Percentiles rank a stretch among this genome's conserved stretches.
Evolutionary conservation across 2,797 vertebrate genomes (phyloP).

Genomic region (Pterois miles): DNA sequence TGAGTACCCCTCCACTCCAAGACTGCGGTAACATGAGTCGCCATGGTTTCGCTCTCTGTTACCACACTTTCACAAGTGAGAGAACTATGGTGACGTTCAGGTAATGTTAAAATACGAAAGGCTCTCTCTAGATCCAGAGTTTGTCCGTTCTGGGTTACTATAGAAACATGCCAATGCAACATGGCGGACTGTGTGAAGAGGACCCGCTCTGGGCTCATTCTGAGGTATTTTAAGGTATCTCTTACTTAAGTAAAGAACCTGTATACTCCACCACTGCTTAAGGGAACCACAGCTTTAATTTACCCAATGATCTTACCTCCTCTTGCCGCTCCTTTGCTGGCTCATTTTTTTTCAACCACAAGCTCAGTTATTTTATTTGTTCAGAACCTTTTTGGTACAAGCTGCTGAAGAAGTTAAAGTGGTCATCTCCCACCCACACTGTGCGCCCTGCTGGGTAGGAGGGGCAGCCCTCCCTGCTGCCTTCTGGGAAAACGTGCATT

Average conservation of each 20-base stretch:
- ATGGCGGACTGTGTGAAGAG: background rate
- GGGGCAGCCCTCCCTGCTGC: background rate
- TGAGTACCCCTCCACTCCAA: background rate
- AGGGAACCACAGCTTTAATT: background rate
- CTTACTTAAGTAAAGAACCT: background rate
- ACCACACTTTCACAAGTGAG: fast-evolving
- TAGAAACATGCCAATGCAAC: background rate
- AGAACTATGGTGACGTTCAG: no score
- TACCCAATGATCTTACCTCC: background rate
- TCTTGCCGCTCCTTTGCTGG: background rate
- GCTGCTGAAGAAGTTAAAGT: background rate
- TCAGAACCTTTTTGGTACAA: background rate
- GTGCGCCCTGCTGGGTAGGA: background rate
- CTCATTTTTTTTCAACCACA: background rate
- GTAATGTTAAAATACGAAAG: no score
- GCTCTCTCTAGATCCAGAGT: no score
- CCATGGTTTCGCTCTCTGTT: no score
- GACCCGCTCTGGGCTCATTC: background rate
- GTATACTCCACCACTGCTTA: background rate
- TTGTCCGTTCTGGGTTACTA: no score
- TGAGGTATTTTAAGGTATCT: background rate
- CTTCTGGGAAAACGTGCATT: background rate
- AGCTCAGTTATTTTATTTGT: background rate
- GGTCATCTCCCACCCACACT: background rate
- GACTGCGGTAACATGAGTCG: background rate